Percentiles rank a stretch among this genome's conserved stretches.
Conservation (phyloP, 2,888 invertebrate species). For the Nysson spinosus region DNA sequence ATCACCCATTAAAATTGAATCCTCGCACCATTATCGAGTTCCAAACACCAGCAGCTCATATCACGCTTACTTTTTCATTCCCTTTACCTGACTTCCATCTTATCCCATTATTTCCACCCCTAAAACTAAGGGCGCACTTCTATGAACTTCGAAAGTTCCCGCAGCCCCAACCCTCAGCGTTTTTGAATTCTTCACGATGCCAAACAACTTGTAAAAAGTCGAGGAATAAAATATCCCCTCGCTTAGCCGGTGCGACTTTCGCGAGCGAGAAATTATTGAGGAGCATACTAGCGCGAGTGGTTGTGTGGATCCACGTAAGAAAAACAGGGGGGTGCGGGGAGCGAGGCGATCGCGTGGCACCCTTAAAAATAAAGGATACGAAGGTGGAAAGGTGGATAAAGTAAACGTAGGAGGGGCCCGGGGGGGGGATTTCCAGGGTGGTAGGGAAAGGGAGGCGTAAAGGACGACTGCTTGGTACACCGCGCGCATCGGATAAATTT, state of each 20-base stretch:
- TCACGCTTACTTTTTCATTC: no score
- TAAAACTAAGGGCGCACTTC: slow-evolving; percentile 20
- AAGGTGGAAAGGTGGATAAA: slow-evolving; percentile 23
- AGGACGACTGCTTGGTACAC: slow-evolving; percentile 62
- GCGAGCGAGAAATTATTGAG: slow-evolving; percentile 50
- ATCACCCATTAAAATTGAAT: no score
- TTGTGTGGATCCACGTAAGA: background rate
- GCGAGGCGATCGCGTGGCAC: background rate
- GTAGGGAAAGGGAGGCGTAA: background rate
- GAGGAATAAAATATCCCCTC: slow-evolving; percentile 37
- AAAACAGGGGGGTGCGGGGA: background rate
- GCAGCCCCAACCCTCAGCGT: slow-evolving; percentile 14
- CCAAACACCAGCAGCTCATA: no score
- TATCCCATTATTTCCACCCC: background rate
- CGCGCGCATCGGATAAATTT: slow-evolving; percentile 73
- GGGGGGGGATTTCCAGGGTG: slow-evolving; percentile 1
- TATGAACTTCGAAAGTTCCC: slow-evolving; percentile 31
- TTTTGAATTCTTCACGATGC: slow-evolving; percentile 44
- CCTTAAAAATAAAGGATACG: slow-evolving; percentile 11
- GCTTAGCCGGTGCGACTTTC: slow-evolving; percentile 11
- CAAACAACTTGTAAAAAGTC: slow-evolving; percentile 31
- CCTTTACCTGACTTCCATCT: background rate
- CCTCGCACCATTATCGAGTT: no score
- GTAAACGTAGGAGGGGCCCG: slow-evolving; percentile 14
- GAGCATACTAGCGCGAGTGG: slow-evolving; percentile 13